phyloP scores from a whole-genome alignment of 2,113 vertebrate species.

The Puma concolor region DNA sequence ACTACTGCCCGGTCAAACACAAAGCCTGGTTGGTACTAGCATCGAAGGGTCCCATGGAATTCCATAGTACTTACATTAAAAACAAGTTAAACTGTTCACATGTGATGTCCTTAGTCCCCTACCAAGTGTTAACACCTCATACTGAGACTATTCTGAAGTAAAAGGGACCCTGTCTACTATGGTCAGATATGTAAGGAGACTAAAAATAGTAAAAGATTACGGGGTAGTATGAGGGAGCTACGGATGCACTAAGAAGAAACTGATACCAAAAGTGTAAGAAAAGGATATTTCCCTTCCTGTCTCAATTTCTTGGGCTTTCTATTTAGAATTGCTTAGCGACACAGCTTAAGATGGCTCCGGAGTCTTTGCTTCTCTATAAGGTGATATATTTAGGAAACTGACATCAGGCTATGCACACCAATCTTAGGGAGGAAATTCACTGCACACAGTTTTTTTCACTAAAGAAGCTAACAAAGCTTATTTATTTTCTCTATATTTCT shows the following conservation, averaged over 20 bases:
- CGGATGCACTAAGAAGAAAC: neutral
- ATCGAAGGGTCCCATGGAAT: neutral
- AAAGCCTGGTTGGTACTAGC: neutral
- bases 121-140: neutral
- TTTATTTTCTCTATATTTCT: neutral
- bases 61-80: conserved; percentile 36
- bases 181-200: neutral
- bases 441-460: neutral
- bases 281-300: neutral
- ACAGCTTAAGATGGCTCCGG: neutral
- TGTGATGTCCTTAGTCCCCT: neutral
- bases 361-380: neutral
- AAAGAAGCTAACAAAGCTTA: conserved; percentile 13
- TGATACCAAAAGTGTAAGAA: neutral
- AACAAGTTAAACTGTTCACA: neutral
- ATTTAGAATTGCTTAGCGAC: neutral
- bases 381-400: neutral
- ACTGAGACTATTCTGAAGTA: neutral
- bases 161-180: neutral
- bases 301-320: neutral
- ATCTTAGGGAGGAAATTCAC: neutral
- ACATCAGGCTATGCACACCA: neutral
- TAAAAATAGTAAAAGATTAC: neutral
- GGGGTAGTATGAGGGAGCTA: neutral
- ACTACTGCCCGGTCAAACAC: neutral